These are phyloP conservation scores for Hassar affinis DNA, from an alignment of 2,113 vertebrate species.

Conservation along the genomic window DNA sequence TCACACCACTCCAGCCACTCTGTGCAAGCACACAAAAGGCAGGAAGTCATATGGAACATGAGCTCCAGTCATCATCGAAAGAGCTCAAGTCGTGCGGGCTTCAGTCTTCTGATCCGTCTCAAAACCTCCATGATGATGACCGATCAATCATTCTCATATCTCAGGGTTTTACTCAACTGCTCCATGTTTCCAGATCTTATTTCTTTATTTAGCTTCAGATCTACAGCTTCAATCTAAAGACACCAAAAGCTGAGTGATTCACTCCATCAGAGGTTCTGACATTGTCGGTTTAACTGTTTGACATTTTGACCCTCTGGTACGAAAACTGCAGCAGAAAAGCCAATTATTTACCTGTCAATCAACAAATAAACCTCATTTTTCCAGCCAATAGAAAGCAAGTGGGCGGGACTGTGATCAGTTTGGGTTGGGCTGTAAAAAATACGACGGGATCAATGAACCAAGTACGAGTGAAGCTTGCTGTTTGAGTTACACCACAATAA, in stretches of 20 bases:
- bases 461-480: neutral
- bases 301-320: neutral
- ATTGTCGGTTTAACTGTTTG: neutral
- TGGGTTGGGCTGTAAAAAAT: neutral
- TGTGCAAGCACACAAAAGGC: conserved; percentile 19
- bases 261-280: neutral
- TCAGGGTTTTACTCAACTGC: neutral
- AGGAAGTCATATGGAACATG: conserved; percentile 31
- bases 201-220: neutral
- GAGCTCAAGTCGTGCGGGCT: neutral
- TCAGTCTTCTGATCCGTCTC: conserved; percentile 12
- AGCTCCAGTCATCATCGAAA: neutral
- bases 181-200: neutral
- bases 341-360: neutral
- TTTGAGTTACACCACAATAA: neutral
- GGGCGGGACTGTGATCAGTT: neutral
- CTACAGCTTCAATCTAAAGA: neutral
- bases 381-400: neutral
- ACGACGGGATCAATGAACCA: neutral
- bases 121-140: neutral
- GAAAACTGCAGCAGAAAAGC: neutral
- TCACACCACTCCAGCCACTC: neutral
- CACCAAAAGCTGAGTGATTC: neutral
- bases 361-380: neutral
- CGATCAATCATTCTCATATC: neutral